These are phyloP conservation scores for Homarus gammarus DNA, from an alignment of 2,888 invertebrate genomes.

Conservation along the genomic window DNA sequence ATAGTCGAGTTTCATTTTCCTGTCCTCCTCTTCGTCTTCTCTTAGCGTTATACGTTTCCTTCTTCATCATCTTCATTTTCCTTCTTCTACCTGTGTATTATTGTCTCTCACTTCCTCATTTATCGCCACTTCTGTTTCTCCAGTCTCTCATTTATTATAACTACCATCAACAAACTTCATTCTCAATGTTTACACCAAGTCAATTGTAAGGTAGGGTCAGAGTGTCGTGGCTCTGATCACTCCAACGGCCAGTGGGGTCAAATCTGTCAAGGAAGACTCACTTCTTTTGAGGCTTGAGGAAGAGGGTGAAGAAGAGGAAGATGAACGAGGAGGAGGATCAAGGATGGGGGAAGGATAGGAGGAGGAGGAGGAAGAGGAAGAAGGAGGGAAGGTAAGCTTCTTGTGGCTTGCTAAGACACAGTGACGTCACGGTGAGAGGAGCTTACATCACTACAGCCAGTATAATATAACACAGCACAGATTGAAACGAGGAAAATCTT, in stretches of 20 bases:
- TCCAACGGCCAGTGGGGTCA: no score
- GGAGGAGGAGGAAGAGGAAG: not conserved
- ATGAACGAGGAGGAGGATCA: not conserved
- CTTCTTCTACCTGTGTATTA: not conserved
- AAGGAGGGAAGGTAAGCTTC: conserved; percentile 32
- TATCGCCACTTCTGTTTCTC: no score
- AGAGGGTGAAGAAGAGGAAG: conserved; percentile 17
- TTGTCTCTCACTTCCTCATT: not conserved
- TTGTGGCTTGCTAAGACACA: conserved; percentile 37
- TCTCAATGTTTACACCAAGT: no score
- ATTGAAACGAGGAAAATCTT: no score
- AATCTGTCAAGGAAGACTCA: no score
- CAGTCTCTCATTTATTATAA: no score
- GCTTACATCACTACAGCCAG: conserved; percentile 36
- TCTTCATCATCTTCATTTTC: conserved; percentile 26
- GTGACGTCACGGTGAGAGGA: conserved; percentile 25
- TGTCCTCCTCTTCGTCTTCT: conserved; percentile 1
- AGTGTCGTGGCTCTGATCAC: no score
- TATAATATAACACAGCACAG: no score
- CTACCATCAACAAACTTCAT: no score
- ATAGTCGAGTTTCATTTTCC: not conserved
- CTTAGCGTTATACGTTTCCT: not conserved
- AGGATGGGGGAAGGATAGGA: not conserved
- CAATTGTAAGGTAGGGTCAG: no score
- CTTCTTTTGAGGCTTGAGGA: no score